Base-by-base conservation (phyloP, 2,888 invertebrate genomes). In the Timema podura region DNA sequence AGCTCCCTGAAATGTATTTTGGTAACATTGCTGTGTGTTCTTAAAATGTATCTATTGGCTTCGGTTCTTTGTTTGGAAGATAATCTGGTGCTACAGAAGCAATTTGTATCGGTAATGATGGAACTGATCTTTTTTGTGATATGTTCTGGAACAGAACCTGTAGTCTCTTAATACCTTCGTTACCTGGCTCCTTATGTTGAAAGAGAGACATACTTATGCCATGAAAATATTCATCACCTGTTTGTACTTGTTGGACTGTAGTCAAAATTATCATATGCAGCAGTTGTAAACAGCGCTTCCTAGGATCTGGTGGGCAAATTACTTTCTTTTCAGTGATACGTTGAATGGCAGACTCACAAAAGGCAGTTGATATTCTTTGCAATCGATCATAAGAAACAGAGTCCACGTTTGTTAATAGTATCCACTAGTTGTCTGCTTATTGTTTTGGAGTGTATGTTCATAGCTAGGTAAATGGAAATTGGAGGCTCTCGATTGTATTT, bases 251-350 rank as follows among this genome's bases (percentile, higher is more conserved):
- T n/a, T 57, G 57, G 57, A 6, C 1, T 57, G n/a, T 57, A 57
- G 15, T 57, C 13, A 15, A 57, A n/a, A n/a, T 57, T 57, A 57
- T 57, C 57, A n/a, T n/a, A n/a, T 57, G 57, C 57, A n/a, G 15
- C 57, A 8, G 1, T 57, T 6, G 15, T 11, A 13, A n/a, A 57
- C 10, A 57, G n/a, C 15, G n/a, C 57, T n/a, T n/a, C 57, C 9
- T 57, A n/a, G 6, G 5, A 13, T 15, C 9, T n/a, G 9, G 57
- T 57, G 13, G 57, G 57, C 9, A 57, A 30, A 57, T 57, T 16
- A 57, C n/a, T 57, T 57, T 57, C 7, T 57, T n/a, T 57, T 57
- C 57, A 0, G 57, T 57, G 30, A 57, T 10, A 57, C 15, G 13
- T 13, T 57, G 13, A 57, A n/a, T 57, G 30, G 57, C n/a, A 57